phyloP scores from a whole-genome alignment of 2,113 vertebrate genomes.

The Cynopterus brachyotis region DNA sequence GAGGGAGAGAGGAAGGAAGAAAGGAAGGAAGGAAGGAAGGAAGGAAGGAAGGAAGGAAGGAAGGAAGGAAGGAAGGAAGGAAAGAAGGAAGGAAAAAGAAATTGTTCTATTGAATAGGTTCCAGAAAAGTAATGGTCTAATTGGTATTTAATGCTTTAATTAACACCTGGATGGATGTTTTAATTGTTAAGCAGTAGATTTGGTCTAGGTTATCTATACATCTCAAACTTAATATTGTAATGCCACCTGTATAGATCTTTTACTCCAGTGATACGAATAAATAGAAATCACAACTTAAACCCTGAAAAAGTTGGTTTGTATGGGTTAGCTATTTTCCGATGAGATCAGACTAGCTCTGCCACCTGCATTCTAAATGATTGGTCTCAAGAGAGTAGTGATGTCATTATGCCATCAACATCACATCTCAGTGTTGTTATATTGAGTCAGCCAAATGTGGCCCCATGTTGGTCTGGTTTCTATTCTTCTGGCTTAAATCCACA shows the following conservation, averaged over 20 bases:
- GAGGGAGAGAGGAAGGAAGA: not conserved
- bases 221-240: not conserved
- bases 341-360: conserved; percentile 66
- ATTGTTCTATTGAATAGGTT: not conserved
- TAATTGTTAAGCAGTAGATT: not conserved
- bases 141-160: not conserved
- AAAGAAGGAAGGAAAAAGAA: not conserved
- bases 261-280: not conserved
- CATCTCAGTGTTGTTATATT: conserved; percentile 57
- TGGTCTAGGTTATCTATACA: not conserved
- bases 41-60: too few relatives aligned
- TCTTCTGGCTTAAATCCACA: conserved; percentile 30
- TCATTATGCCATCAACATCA: conserved; percentile 68
- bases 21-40: not conserved
- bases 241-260: not conserved
- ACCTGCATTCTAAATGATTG: conserved; percentile 71
- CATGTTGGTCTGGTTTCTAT: conserved; percentile 34
- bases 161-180: not conserved
- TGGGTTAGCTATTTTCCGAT: conserved; percentile 50
- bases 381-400: conserved; percentile 63
- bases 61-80: not conserved
- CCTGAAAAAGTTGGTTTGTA: not conserved
- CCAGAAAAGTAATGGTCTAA: not conserved
- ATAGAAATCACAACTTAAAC: not conserved
- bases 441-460: conserved; percentile 68